Percentiles rank a stretch among this genome's conserved stretches.
Conservation (phyloP, 2,113 vertebrate species). For the Anarhynchus alexandrinus region DNA sequence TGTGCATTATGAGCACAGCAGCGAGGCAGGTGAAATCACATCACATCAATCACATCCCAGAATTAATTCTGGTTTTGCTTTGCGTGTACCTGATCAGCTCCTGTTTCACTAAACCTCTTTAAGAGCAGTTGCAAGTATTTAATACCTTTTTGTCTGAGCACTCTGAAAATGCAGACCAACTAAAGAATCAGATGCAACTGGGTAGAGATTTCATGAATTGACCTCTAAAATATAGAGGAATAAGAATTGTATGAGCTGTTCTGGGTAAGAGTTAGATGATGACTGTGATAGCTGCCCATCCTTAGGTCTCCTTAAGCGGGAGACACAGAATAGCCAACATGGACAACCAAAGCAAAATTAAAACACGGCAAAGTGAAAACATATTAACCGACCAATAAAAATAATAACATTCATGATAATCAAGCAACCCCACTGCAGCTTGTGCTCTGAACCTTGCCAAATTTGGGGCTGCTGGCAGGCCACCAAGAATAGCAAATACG, state of each 20-base stretch:
- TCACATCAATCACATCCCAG: neutral
- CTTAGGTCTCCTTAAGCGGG: neutral
- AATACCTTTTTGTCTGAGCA: neutral
- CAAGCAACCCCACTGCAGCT: neutral
- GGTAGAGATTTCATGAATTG: neutral
- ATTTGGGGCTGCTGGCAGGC: conserved; percentile 46
- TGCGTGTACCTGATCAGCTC: neutral
- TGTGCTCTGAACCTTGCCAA: conserved; percentile 49
- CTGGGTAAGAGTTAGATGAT: neutral
- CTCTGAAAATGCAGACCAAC: neutral
- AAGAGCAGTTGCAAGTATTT: neutral
- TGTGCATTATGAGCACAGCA: neutral
- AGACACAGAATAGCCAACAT: neutral
- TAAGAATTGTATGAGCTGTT: neutral
- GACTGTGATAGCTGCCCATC: neutral
- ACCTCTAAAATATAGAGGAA: neutral
- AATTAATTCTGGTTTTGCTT: neutral
- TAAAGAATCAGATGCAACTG: neutral
- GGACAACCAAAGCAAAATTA: conserved; percentile 1
- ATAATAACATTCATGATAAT: conserved; percentile 38
- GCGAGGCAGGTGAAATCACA: neutral
- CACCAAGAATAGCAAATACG: conserved; percentile 52
- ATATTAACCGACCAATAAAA: conserved; percentile 14
- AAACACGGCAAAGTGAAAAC: neutral
- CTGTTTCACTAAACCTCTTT: neutral